Evolutionary conservation across 2,797 vertebrate species (phyloP), one percentile per base, ranked within the genome.

Genomic region (Sebastes variabilis): DNA sequence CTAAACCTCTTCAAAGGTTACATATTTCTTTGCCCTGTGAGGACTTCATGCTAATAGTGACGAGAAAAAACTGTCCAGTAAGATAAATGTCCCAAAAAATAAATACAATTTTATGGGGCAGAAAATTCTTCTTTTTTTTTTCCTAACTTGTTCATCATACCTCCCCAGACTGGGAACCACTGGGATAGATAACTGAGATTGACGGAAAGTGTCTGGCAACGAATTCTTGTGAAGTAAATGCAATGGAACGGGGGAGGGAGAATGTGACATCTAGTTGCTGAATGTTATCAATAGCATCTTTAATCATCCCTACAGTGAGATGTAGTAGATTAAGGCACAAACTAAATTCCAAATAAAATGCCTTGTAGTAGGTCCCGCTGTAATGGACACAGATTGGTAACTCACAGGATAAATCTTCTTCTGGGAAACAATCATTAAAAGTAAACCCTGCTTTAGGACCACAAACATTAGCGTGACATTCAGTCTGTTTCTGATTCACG

Each of bases 401-500:
- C 56, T 78, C n/a, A 66, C 8, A n/a, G 29, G 65, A 64, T 54
- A 14, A 56, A 75, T 75, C 75, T 66, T 80, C 38, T 66, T 66
- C 54, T 67, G 58, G 55, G 38, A 81, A 78, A 59, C 20, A 27
- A 62, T 59, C 16, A 59, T 56, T 60, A 46, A 68, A 74, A 64
- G 14, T 27, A 49, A 68, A 72, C 22, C 16, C 46, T 77, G 24
- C 25, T 83, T 55, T 66, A 42, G 59, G 56, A 79, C 49, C 59
- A 65, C 34, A 34, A 56, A 22, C 24, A 56, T 67, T 24, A 61
- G 30, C 8, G 42, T 72, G 70, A 73, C 14, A 34, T 72, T 77
- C 25, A 49, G 66, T 65, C 61, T 83, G 84, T 75, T 86, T 85
- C 78, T 87, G 87, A 87, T 88, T 89, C 70, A 83, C 49, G 55